Evolutionary conservation across 2,888 invertebrate genomes (phyloP).

Genomic region (Zhengitettix transpicula): DNA sequence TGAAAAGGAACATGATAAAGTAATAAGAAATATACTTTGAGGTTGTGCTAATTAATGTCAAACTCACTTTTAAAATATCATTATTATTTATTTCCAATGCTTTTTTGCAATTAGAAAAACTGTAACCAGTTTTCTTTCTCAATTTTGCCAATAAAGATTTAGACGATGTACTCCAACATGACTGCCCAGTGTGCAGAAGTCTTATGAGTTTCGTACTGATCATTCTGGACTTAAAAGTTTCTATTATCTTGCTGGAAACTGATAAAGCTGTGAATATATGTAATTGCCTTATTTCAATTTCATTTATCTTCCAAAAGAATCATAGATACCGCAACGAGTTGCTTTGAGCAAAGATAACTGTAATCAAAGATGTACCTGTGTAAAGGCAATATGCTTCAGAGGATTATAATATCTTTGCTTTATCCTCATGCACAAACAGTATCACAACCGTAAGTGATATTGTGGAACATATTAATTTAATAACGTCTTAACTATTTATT

Average conservation of each 20-base stretch:
- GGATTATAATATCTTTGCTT: too few relatives aligned
- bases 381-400: too few relatives aligned
- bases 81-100: slow-evolving; percentile 81
- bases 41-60: too few relatives aligned
- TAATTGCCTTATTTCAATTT: neutral
- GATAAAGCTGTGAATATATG: neutral
- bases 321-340: too few relatives aligned
- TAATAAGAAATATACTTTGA: too few relatives aligned
- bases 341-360: too few relatives aligned
- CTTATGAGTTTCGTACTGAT: slow-evolving; percentile 26
- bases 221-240: neutral
- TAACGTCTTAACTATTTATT: too few relatives aligned
- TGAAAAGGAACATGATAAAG: neutral
- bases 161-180: slow-evolving; percentile 35
- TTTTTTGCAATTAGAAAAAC: slow-evolving; percentile 90
- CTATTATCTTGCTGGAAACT: neutral
- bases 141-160: slow-evolving; percentile 66
- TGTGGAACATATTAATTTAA: too few relatives aligned
- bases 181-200: slow-evolving; percentile 37
- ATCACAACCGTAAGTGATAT: too few relatives aligned
- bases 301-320: neutral
- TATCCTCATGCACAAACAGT: too few relatives aligned
- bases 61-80: slow-evolving; percentile 59
- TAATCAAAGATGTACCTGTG: too few relatives aligned
- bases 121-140: slow-evolving; percentile 89